A percentile compares a stretch with the other conserved stretches of the same genome.
These are phyloP conservation scores for Uromys caudimaculatus DNA, from an alignment of 2,797 vertebrate species.

Conservation along the genomic window DNA sequence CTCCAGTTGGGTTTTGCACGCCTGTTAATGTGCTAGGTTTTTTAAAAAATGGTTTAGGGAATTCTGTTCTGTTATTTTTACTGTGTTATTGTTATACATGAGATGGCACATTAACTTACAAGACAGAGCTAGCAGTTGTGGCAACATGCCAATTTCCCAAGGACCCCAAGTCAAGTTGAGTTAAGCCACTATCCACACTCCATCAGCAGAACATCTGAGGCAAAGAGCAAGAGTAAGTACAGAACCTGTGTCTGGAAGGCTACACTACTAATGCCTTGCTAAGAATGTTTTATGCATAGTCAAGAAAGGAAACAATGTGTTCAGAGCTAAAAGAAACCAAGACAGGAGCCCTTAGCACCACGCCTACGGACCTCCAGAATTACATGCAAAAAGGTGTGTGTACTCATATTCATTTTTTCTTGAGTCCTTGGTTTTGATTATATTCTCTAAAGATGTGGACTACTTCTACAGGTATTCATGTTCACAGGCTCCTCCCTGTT, in stretches of 20 bases:
- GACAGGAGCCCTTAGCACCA: slow-evolving; percentile 21
- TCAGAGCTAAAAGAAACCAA: slow-evolving; percentile 46
- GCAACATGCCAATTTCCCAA: slow-evolving; percentile 51
- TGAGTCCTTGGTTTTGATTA: slow-evolving; percentile 24
- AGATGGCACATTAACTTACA: slow-evolving; percentile 52
- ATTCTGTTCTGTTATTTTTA: slow-evolving; percentile 73
- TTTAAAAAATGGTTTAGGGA: neutral
- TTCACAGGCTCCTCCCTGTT: neutral
- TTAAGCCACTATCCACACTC: slow-evolving; percentile 36
- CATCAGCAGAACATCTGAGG: slow-evolving; percentile 44
- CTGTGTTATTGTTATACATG: slow-evolving; percentile 57
- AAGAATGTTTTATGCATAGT: slow-evolving; percentile 62
- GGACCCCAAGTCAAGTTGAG: slow-evolving; percentile 41
- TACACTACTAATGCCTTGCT: slow-evolving; percentile 17
- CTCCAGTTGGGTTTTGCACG: slow-evolving; percentile 59
- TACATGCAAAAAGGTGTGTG: neutral
- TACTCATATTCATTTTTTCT: slow-evolving; percentile 43
- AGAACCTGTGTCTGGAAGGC: slow-evolving; percentile 49
- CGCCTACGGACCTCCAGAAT: neutral
- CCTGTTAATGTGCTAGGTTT: slow-evolving; percentile 58
- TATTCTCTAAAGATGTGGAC: neutral
- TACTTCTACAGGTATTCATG: slow-evolving; percentile 1
- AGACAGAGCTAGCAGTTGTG: slow-evolving; percentile 55
- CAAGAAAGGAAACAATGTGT: slow-evolving; percentile 15
- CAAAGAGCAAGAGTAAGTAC: slow-evolving; percentile 30